A percentile compares a stretch with the other conserved stretches of the same genome.
These are phyloP conservation scores for Aleiodes leptofemur DNA, from an alignment of 2,888 invertebrate genomes.

Conservation along the genomic window DNA sequence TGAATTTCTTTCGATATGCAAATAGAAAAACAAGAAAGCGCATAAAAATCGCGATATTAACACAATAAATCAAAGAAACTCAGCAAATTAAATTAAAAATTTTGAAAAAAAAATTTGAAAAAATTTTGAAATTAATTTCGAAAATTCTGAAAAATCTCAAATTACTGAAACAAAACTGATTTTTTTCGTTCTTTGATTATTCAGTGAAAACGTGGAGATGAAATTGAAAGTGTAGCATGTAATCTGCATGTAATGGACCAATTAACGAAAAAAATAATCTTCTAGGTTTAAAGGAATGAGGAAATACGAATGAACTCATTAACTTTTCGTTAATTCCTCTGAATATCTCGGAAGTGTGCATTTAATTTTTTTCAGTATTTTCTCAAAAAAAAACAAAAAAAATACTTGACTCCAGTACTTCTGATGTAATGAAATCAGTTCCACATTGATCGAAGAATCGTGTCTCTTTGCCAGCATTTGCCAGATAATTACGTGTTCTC, in stretches of 20 bases:
- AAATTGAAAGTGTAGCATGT: constrained; percentile 18
- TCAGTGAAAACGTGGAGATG: constrained; percentile 11
- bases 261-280: background rate
- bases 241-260: background rate
- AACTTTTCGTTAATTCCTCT: background rate
- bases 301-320: background rate
- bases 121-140: no score
- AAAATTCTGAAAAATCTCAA: no score
- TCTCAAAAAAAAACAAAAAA: background rate
- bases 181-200: no score
- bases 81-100: background rate
- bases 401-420: background rate
- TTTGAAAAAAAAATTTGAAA: no score
- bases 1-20: no score
- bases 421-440: constrained; percentile 7
- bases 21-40: constrained; percentile 5
- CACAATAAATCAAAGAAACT: constrained; percentile 5
- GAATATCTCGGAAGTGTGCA: constrained; percentile 1
- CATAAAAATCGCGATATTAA: background rate
- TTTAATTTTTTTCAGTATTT: no score
- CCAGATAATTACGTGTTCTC: constrained; percentile 6
- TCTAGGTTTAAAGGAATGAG: background rate
- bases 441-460: constrained; percentile 15
- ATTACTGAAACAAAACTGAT: no score
- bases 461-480: background rate